Base-by-base conservation (phyloP, 2,113 vertebrate species). In the Syngnathus typhle region DNA sequence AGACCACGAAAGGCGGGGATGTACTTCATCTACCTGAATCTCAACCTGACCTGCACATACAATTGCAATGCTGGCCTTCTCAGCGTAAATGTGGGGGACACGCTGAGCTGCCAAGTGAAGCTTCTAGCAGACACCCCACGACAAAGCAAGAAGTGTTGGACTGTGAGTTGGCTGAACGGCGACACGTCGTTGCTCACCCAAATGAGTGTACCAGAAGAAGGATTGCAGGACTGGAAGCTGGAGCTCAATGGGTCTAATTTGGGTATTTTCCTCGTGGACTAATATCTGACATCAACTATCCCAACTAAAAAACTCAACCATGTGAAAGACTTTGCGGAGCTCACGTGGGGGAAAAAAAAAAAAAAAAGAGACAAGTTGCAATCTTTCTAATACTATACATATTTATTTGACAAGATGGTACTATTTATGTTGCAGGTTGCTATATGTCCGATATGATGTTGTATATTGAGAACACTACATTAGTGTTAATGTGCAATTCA, bases 11-110 rank as follows among this genome's bases (percentile, higher is more conserved):
- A 7, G 2, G 23, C 0, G 0, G 90, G 90, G 36, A 15, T 0
- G 12, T 92, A 91, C 80, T 91, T 91, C 56, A 60, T 91, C 1
- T 90, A 88, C 39, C 5, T 87, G 0, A 11, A 85, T 0, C 82
- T 92, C 8, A 76, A 62, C 10, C 0, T 92, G 32, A 44, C 10
- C 10, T 88, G 85, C 67, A 49, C 1, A 0, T 0, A 0, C 12
- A 0, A 0, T 0, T 90, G 90, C 59, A 0, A 0, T 0, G 0
- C 1, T 0, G 75, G 76, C 6, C 0, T 43, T 10, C 43, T 91
- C 0, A 80, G 1, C 0, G 23, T 91, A 0, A 7, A 0, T 0
- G 58, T 90, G 63, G 11, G 5, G 0, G 12, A 77, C 0, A n/a
- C 60, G 0, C 73, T 90, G 0, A 80, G 65, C 66, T 92, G 91